Conservation (phyloP, 2,888 invertebrate species). For the Drosophila peninsularis region DNA sequence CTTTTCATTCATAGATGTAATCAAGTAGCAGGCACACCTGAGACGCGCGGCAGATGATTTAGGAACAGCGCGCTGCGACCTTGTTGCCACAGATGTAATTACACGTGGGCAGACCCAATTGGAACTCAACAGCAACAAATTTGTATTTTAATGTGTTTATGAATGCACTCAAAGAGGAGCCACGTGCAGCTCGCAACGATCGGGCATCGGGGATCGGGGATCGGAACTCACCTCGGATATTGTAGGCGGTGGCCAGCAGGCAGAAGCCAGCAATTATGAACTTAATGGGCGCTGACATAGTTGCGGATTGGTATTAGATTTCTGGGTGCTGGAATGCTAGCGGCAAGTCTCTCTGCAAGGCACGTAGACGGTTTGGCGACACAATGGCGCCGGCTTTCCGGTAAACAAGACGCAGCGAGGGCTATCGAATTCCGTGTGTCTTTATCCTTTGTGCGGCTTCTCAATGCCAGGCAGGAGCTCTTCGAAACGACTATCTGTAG, state of each 20-base stretch:
- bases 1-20: slow-evolving; percentile 61
- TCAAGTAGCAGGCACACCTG: slow-evolving; percentile 28
- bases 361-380: slow-evolving; percentile 52
- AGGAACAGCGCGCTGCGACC: slow-evolving; percentile 41
- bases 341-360: slow-evolving; percentile 28
- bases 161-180: slow-evolving; percentile 17
- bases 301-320: slow-evolving; percentile 25
- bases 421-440: slow-evolving; percentile 30
- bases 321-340: slow-evolving; percentile 34
- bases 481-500: slow-evolving; percentile 1
- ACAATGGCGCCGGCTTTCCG: slow-evolving; percentile 62
- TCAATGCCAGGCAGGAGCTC: slow-evolving; percentile 13
- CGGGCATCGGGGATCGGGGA: background rate
- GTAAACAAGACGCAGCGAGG: slow-evolving; percentile 21
- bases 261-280: slow-evolving; percentile 64
- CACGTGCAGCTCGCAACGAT: slow-evolving; percentile 30
- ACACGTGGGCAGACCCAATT: slow-evolving; percentile 45
- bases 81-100: slow-evolving; percentile 65
- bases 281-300: slow-evolving; percentile 66
- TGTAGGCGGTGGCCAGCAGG: slow-evolving; percentile 66
- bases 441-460: slow-evolving; percentile 44
- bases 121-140: slow-evolving; percentile 23
- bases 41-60: slow-evolving; percentile 25
- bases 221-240: slow-evolving; percentile 66
- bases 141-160: slow-evolving; percentile 27